phyloP scores from a whole-genome alignment of 1,140 invertebrate genomes.

The Drosophila truncata region DNA sequence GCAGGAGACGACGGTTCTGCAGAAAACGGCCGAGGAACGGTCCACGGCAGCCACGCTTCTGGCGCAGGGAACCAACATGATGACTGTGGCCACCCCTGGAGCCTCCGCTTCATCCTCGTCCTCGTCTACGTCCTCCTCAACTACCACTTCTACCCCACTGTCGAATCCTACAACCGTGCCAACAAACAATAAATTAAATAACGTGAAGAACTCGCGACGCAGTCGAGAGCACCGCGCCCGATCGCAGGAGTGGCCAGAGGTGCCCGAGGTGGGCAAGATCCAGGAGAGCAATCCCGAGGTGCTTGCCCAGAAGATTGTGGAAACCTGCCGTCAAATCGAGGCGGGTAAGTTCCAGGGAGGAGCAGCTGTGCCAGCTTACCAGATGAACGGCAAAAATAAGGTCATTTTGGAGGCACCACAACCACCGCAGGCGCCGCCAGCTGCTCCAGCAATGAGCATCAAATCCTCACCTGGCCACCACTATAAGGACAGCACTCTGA shows the following conservation, averaged over 20 bases:
- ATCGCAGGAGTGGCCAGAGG: conserved; percentile 95
- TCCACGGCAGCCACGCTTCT: conserved; percentile 86
- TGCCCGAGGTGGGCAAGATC: conserved; percentile 95
- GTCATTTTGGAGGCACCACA: conserved; percentile 19
- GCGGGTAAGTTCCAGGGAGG: conserved; percentile 88
- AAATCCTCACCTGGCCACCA: conserved; percentile 26
- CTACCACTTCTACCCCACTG: conserved; percentile 28
- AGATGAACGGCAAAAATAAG: conserved; percentile 50
- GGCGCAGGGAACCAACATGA: conserved; percentile 83
- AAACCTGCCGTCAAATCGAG: conserved; percentile 94
- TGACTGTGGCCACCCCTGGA: conserved; percentile 67
- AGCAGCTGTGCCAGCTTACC: conserved; percentile 19
- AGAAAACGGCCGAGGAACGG: conserved; percentile 89
- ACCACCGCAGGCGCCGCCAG: conserved; percentile 59
- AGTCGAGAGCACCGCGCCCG: conserved; percentile 90
- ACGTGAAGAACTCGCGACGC: conserved; percentile 87
- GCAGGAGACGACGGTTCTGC: conserved; percentile 90
- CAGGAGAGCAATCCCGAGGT: conserved; percentile 96
- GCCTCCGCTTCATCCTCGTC: conserved; percentile 24
- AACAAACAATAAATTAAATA: conserved; percentile 63
- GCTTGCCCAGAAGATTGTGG: conserved; percentile 94
- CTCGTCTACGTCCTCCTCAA: conserved; percentile 34
- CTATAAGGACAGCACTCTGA: conserved; percentile 76
- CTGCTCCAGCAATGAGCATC: not conserved
- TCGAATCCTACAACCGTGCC: conserved; percentile 32